Base-by-base conservation (phyloP, 2,797 vertebrate genomes). In the Morelia viridis region DNA sequence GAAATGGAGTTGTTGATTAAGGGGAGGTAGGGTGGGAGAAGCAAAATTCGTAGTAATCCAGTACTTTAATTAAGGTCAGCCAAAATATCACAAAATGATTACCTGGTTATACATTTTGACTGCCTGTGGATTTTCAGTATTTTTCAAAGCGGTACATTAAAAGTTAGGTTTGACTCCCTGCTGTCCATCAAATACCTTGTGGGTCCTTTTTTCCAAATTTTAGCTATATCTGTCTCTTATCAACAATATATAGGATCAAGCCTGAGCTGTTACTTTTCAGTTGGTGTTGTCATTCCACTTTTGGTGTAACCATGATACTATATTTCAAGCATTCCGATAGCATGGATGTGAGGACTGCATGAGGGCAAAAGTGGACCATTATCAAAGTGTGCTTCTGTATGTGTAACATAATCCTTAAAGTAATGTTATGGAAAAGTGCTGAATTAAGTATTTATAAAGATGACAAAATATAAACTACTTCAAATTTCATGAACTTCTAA, bases 381-480 rank as follows among this genome's bases (percentile, higher is more conserved):
- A n/a, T 24, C 2, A 50, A 61, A 28, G 5, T 50, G 9, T 61
- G 41, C 50, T 10, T 89, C 5, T 12, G 28, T 56, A 1, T 80
- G 15, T 68, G 35, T 88, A 4, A 94, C 80, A 6, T 50, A 88
- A 93, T 64, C 1, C 80, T 9, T n/a, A 87, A 71, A 35, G 57
- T 85, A 90, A 95, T 90, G 0, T 91, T 31, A 76, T 41, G 41
- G 41, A 87, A 91, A 92, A 90, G 91, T 61, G 28, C n/a, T 62
- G 76, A 60, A 28, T 15, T 41, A 94, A 93, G 71, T 90, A 93
- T 46, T 93, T 92, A 90, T 46, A 90, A 10, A 19, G 0, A 76
- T 64, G 58, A 90, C 35, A 65, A 83, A 41, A 91, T 2, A 61
- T 2, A 89, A 92, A 89, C 60, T 26, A 53, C 19, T 46, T 91